Evolutionary conservation across 2,797 vertebrate genomes (phyloP).

Genomic region (Crenichthys baileyi): DNA sequence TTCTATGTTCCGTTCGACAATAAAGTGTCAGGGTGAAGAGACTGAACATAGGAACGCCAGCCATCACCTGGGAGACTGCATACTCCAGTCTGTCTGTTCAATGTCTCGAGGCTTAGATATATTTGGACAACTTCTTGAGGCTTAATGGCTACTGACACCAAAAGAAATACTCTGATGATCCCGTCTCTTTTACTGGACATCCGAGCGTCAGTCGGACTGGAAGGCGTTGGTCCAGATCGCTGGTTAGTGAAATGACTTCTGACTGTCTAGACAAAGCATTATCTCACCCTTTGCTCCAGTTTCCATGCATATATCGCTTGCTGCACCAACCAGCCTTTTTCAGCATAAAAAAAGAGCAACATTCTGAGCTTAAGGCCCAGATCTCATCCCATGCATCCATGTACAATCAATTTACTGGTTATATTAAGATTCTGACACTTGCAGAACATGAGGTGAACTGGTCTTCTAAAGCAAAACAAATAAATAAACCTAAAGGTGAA

Average conservation of each 20-base stretch:
- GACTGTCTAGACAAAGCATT: conserved; percentile 80
- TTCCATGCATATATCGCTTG: conserved; percentile 7
- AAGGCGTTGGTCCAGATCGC: conserved; percentile 43
- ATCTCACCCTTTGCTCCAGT: conserved; percentile 57
- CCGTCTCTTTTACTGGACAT: conserved; percentile 48
- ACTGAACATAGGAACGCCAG: conserved; percentile 1
- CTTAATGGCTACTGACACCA: conserved; percentile 45
- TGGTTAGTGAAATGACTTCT: conserved; percentile 74
- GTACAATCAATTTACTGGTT: not conserved
- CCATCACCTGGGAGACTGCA: conserved; percentile 48
- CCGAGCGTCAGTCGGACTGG: conserved; percentile 35
- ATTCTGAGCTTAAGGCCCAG: not conserved
- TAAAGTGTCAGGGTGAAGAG: conserved; percentile 8
- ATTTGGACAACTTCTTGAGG: conserved; percentile 58
- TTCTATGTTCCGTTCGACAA: not conserved
- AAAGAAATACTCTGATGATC: conserved; percentile 51
- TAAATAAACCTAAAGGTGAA: not conserved
- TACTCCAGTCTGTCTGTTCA: conserved; percentile 34
- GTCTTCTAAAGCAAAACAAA: not conserved
- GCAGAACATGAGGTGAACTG: not conserved
- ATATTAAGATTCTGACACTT: not conserved
- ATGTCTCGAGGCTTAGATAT: conserved; percentile 43
- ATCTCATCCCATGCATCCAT: not conserved
- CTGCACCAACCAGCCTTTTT: conserved; percentile 8
- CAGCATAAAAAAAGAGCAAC: not conserved